phyloP scores from a whole-genome alignment of 2,113 vertebrate genomes.

The Phasianus colchicus region DNA sequence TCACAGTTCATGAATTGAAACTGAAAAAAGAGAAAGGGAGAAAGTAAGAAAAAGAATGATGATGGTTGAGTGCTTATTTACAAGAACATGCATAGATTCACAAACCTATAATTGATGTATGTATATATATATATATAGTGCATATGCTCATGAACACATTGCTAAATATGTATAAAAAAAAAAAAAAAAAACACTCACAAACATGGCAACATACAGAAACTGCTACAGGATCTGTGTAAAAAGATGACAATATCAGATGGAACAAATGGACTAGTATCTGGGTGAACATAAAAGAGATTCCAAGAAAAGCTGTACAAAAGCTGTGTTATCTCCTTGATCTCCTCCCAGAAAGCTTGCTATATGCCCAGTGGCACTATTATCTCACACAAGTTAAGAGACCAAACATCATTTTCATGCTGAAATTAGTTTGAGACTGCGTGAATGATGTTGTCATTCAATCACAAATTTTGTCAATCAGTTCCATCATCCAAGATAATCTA shows the following conservation, averaged over 20 bases:
- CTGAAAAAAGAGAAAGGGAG: neutral
- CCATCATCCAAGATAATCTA: neutral
- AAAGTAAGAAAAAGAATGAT: neutral
- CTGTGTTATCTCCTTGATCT: neutral
- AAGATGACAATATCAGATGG: neutral
- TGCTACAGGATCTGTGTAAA: neutral
- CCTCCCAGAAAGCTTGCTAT: neutral
- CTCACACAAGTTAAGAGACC: neutral
- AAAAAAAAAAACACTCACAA: neutral
- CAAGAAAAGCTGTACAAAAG: neutral
- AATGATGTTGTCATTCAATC: neutral
- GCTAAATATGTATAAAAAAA: neutral
- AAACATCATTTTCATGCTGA: neutral
- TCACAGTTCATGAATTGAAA: neutral
- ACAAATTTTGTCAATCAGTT: neutral
- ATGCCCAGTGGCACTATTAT: neutral
- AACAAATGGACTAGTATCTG: neutral
- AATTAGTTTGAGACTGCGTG: neutral
- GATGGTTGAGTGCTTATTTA: neutral
- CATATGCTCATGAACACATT: neutral
- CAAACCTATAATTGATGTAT: neutral
- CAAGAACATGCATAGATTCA: neutral
- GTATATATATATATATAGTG: neutral
- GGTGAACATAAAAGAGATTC: accelerated
- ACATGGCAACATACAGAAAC: neutral